Conservation (phyloP, 2,888 invertebrate species). For the Drosophila subquinaria region DNA sequence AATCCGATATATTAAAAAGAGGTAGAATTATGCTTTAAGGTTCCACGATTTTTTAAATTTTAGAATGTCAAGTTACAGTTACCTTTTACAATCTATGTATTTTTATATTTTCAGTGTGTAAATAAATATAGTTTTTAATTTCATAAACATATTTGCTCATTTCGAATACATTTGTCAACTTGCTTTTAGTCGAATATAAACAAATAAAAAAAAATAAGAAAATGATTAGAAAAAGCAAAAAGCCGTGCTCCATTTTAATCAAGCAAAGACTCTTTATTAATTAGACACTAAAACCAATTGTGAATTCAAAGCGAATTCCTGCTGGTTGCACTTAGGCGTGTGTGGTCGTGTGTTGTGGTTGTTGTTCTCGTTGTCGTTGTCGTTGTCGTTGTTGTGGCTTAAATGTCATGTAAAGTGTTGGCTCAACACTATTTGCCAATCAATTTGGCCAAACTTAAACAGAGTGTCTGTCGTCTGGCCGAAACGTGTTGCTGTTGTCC, state of each 20-base stretch:
- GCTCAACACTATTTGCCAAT: slow-evolving; percentile 29
- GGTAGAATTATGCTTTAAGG: too few species aligned
- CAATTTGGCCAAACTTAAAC: slow-evolving; percentile 23
- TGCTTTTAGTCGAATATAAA: too few species aligned
- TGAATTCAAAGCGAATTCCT: slow-evolving; percentile 1
- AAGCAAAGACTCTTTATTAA: background rate
- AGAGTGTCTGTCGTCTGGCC: background rate
- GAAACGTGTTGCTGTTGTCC: slow-evolving; percentile 1
- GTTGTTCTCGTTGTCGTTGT: background rate
- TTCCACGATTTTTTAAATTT: too few species aligned
- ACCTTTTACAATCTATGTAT: too few species aligned
- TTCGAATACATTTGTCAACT: too few species aligned
- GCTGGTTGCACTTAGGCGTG: background rate
- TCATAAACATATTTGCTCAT: too few species aligned
- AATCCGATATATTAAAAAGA: background rate
- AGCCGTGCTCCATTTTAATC: background rate
- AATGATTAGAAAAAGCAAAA: background rate
- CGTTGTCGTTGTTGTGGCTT: background rate
- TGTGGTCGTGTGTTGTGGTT: background rate
- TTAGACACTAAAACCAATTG: slow-evolving; percentile 8
- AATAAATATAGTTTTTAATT: background rate
- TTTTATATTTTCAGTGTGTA: too few species aligned
- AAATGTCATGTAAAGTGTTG: slow-evolving; percentile 15
- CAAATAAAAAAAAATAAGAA: too few species aligned
- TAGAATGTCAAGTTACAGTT: too few species aligned